Conservation (phyloP, 2,113 vertebrate species). For the Petaurus breviceps region DNA sequence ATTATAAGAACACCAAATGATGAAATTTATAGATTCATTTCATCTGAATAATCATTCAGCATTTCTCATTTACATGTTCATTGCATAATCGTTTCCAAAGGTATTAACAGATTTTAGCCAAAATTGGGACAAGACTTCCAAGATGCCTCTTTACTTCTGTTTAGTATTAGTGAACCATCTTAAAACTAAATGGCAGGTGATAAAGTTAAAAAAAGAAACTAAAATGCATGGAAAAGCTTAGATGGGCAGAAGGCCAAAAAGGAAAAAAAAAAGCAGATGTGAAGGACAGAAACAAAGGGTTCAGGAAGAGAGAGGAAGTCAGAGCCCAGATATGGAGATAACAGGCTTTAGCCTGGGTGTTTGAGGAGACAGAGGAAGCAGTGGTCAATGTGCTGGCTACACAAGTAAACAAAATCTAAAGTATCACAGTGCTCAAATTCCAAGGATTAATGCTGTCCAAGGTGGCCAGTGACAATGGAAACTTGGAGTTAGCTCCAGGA, state of each 20-base stretch:
- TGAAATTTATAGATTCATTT: neutral
- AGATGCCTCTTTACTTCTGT: neutral
- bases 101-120: neutral
- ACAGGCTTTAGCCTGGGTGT: accelerated
- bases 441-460: neutral
- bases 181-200: conserved; percentile 6
- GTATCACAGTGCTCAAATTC: neutral
- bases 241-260: neutral
- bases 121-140: neutral
- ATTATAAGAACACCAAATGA: conserved; percentile 31
- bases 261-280: neutral
- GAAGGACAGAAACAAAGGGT: neutral
- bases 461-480: neutral
- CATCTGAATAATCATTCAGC: neutral
- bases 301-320: neutral
- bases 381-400: no score
- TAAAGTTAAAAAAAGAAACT: neutral
- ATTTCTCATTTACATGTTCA: neutral
- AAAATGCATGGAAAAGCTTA: neutral
- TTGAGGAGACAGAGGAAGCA: neutral
- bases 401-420: neutral
- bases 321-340: neutral
- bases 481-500: neutral
- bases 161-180: neutral
- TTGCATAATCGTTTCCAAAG: neutral